Base-by-base conservation (phyloP, 37 sponge, comb jelly and placozoan species). In the Axinella damicornis region DNA sequence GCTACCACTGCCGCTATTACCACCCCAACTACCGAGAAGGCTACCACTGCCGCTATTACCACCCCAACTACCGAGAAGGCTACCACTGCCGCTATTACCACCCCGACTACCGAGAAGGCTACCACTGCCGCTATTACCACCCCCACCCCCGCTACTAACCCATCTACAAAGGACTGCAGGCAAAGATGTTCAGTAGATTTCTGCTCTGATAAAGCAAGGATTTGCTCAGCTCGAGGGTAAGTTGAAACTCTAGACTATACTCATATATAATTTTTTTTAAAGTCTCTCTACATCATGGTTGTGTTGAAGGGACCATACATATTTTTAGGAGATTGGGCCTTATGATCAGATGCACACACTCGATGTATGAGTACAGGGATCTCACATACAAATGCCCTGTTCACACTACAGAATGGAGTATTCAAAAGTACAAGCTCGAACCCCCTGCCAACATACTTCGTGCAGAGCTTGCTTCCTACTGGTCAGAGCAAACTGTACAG, bases 371-470 rank as follows among this genome's bases (percentile, higher is more conserved):
- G n/a, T n/a, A n/a, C n/a, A n/a, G n/a, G n/a, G n/a, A n/a, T n/a
- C n/a, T 46, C 46, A 46, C 6, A 46, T 46, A 46, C 4, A 4
- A 46, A 46, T 12, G 6, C 9, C 4, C 9, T 46, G 4, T 31
- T 11, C 34, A 19, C 13, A 24, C 31, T 66, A 27, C 63, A 79
- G 80, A 2, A 20, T 79, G 54, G 54, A 65, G 33, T 67, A 46
- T 52, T 52, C 55, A 0, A 38, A n/a, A 53, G 63, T 71, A 22
- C 36, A 37, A 19, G 69, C 30, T 15, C 37, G 85, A 21, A 60
- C 30, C 16, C 30, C 19, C 17, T 89, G 90, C 55, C 90, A 89
- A 68, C 85, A 83, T 41, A 89, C 90, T 24, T 71, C 90, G 1
- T 89, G 90, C 58, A 15, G 56, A 57, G 79, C 85, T 11, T 89